phyloP scores from a whole-genome alignment of 1,140 invertebrate species.

The Caenorhabditis remanei region DNA sequence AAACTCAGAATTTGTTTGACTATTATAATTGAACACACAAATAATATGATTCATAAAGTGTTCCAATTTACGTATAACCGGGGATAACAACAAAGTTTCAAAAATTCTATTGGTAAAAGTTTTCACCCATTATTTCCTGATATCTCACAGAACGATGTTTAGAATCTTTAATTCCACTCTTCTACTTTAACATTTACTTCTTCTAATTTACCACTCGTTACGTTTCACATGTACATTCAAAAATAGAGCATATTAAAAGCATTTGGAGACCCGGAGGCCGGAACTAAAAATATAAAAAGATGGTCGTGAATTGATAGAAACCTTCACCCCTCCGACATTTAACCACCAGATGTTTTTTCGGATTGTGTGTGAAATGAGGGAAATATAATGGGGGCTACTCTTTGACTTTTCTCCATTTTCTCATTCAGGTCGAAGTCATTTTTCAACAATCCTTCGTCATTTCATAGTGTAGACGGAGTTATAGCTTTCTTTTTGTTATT shows the following conservation, averaged over 20 bases:
- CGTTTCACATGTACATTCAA: background rate
- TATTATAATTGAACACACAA: too few species aligned
- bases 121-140: too few species aligned
- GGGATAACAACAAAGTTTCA: too few species aligned
- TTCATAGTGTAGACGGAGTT: background rate
- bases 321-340: slow-evolving; percentile 13
- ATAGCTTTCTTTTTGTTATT: background rate
- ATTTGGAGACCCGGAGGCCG: background rate
- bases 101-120: too few species aligned
- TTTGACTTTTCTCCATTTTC: slow-evolving; percentile 38
- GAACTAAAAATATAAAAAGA: background rate
- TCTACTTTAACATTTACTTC: too few species aligned
- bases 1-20: too few species aligned
- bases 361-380: background rate
- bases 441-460: background rate
- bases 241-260: background rate
- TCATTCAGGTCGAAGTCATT: background rate
- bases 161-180: too few species aligned
- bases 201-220: background rate
- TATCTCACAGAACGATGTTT: too few species aligned
- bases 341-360: slow-evolving; percentile 1
- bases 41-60: too few species aligned
- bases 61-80: too few species aligned
- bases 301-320: background rate
- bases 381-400: slow-evolving; percentile 29